Evolutionary conservation across 37 sponge, comb jelly and placozoan species (phyloP).

Genomic region (Cladorhizidae sp.): DNA sequence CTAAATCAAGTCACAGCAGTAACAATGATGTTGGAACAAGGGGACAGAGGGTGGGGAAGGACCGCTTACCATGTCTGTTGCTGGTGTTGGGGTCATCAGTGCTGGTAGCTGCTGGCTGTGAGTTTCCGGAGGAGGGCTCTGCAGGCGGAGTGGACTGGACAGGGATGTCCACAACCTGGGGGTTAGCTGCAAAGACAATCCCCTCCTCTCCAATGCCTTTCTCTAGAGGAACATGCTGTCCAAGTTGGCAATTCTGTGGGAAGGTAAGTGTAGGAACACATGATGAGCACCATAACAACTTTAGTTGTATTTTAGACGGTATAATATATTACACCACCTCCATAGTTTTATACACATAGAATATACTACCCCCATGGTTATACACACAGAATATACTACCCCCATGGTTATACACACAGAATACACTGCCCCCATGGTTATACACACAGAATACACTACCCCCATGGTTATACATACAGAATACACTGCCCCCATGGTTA

Average conservation of each 20-base stretch:
- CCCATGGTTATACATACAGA: no score
- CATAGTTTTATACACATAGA: no score
- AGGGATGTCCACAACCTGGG: neutral
- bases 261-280: neutral
- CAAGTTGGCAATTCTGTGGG: constrained; percentile 55
- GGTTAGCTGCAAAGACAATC: neutral
- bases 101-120: neutral
- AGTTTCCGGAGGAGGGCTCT: neutral
- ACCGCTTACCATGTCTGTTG: constrained; percentile 43
- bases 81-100: constrained; percentile 40
- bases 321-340: neutral
- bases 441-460: no score
- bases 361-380: neutral
- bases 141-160: neutral
- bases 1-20: neutral
- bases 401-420: no score
- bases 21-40: neutral
- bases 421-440: no score
- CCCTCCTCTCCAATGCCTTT: constrained; percentile 51
- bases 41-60: neutral
- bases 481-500: no score
- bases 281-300: no score
- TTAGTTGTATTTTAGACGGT: no score
- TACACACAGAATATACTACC: no score
- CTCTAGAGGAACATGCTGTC: constrained; percentile 58